These are phyloP conservation scores for Dreissena rostriformis DNA, from an alignment of 1,140 invertebrate genomes.

Conservation along the genomic window DNA sequence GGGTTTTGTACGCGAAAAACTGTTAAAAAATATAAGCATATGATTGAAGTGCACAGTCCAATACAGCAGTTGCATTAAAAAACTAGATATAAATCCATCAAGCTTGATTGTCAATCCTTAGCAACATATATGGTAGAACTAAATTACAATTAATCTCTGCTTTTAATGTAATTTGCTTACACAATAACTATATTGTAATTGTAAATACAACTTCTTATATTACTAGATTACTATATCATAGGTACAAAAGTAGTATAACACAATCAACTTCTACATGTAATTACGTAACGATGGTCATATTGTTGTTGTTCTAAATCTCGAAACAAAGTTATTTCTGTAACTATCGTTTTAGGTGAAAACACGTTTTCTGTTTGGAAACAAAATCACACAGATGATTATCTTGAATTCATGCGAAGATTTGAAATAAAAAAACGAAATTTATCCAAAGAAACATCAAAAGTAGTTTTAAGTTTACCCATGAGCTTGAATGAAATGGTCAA, in stretches of 20 bases:
- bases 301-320: not conserved
- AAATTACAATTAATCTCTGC: too few species aligned
- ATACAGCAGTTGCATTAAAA: not conserved
- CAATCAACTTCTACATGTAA: not conserved
- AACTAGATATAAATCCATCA: not conserved
- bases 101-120: not conserved
- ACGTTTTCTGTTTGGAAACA: not conserved
- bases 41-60: not conserved
- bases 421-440: constrained; percentile 6
- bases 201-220: too few species aligned
- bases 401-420: not conserved
- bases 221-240: not conserved
- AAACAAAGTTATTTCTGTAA: not conserved
- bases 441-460: not conserved
- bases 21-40: too few species aligned
- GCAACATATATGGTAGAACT: too few species aligned
- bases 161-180: too few species aligned
- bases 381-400: constrained; percentile 1
- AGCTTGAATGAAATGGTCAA: not conserved
- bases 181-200: too few species aligned
- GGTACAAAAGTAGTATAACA: not conserved
- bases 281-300: not conserved
- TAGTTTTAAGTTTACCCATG: not conserved
- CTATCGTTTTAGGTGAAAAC: not conserved
- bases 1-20: too few species aligned